Percentiles rank a stretch among this genome's conserved stretches.
These are phyloP conservation scores for Pemphredon lugubris DNA, from an alignment of 2,888 invertebrate genomes.

Conservation along the genomic window DNA sequence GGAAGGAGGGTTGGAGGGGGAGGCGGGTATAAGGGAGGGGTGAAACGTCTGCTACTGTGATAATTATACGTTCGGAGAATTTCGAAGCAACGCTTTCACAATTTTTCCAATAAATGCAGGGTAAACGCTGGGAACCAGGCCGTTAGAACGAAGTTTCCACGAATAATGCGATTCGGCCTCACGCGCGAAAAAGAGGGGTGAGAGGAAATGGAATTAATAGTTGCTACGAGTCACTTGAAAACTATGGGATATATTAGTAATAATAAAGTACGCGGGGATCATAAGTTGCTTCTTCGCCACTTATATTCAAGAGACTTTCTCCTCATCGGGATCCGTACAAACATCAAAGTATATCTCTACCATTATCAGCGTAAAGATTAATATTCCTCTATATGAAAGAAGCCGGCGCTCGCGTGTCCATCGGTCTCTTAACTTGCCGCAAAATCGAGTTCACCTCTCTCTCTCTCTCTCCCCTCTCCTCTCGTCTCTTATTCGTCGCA, in stretches of 20 bases:
- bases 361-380: conserved; percentile 75
- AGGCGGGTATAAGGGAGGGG: background rate
- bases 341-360: conserved; percentile 49
- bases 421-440: conserved; percentile 65
- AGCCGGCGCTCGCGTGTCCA: conserved; percentile 58
- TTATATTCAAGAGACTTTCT: conserved; percentile 7
- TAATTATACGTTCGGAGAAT: conserved; percentile 65
- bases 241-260: background rate
- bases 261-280: background rate
- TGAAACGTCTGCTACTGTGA: conserved; percentile 56
- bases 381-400: conserved; percentile 72
- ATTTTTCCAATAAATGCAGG: conserved; percentile 41
- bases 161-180: conserved; percentile 7
- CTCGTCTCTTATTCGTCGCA: conserved; percentile 65
- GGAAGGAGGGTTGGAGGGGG: background rate
- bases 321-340: conserved; percentile 36
- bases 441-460: conserved; percentile 22
- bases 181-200: background rate
- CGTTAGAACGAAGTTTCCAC: conserved; percentile 30
- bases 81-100: conserved; percentile 15
- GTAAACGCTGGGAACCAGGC: background rate
- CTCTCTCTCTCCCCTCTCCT: conserved; percentile 38
- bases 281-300: conserved; percentile 9
- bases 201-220: background rate
- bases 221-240: background rate